phyloP scores from a whole-genome alignment of 2,888 invertebrate species.

The Calliopum simillimum region DNA sequence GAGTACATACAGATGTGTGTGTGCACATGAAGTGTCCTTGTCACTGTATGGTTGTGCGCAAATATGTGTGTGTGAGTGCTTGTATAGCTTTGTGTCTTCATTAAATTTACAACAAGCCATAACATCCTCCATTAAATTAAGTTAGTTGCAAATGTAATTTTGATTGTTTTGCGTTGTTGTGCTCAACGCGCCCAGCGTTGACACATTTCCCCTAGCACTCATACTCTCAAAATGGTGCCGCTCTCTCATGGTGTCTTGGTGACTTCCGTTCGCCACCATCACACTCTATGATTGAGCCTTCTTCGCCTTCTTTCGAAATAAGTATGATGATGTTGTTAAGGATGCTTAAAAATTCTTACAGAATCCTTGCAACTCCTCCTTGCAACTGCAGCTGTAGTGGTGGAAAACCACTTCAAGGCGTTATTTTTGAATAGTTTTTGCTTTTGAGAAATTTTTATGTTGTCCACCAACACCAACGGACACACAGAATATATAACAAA shows the following conservation, averaged over 20 bases:
- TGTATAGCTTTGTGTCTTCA: slow-evolving; percentile 1
- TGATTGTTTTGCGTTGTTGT: slow-evolving; percentile 38
- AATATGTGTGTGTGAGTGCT: neutral
- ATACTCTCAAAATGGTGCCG: neutral
- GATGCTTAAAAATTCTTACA: neutral
- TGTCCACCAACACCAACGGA: neutral
- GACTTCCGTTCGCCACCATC: neutral
- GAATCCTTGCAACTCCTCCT: neutral
- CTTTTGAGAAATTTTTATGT: slow-evolving; percentile 6
- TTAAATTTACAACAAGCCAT: slow-evolving; percentile 26
- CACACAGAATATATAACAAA: too few species aligned
- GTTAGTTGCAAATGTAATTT: slow-evolving; percentile 42
- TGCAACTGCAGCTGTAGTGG: too few species aligned
- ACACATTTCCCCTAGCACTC: too few species aligned
- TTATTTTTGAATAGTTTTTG: slow-evolving; percentile 27
- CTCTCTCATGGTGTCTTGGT: neutral
- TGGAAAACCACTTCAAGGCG: slow-evolving; percentile 31
- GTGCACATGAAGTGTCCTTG: slow-evolving; percentile 3
- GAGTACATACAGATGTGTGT: too few species aligned
- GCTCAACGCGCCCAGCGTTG: neutral
- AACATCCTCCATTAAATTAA: slow-evolving; percentile 41
- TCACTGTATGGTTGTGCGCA: slow-evolving; percentile 5
- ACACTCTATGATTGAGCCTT: neutral
- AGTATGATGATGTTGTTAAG: neutral
- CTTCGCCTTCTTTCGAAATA: neutral